Conservation (phyloP, 23 tunicate species). For the Aplidium turbinatum region DNA sequence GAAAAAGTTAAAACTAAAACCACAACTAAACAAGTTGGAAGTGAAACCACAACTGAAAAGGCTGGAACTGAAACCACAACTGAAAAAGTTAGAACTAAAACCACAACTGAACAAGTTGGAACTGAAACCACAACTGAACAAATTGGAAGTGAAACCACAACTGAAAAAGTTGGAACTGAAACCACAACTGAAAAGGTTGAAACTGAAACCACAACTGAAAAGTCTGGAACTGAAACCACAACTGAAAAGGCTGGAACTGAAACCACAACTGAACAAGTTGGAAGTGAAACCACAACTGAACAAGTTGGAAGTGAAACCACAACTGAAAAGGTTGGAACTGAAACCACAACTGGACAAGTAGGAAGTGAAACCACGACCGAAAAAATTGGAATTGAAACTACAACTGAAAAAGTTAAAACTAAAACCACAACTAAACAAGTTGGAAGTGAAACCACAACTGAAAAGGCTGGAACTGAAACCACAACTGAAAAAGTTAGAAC, state of each 20-base stretch:
- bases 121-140: slow-evolving; percentile 24
- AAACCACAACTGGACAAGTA: slow-evolving; percentile 12
- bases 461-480: slow-evolving; percentile 8
- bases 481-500: no score
- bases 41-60: neutral
- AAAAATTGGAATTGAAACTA: no score
- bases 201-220: slow-evolving; percentile 36
- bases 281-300: neutral
- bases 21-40: neutral
- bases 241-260: slow-evolving; percentile 24
- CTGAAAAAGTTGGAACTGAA: neutral
- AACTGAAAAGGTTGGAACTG: neutral
- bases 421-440: no score
- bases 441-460: neutral
- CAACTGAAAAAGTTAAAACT: no score
- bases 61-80: slow-evolving; percentile 36
- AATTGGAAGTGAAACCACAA: slow-evolving; percentile 29
- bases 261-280: slow-evolving; percentile 12
- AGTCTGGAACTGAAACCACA: slow-evolving; percentile 6
- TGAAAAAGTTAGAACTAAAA: neutral
- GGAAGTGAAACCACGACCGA: slow-evolving; percentile 15
- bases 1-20: neutral
- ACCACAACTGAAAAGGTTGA: slow-evolving; percentile 12
- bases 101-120: slow-evolving; percentile 13
- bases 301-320: neutral